Evolutionary conservation across 2,113 vertebrate genomes (phyloP), one percentile per base, ranked within the genome.

Genomic region (Agapornis roseicollis): DNA sequence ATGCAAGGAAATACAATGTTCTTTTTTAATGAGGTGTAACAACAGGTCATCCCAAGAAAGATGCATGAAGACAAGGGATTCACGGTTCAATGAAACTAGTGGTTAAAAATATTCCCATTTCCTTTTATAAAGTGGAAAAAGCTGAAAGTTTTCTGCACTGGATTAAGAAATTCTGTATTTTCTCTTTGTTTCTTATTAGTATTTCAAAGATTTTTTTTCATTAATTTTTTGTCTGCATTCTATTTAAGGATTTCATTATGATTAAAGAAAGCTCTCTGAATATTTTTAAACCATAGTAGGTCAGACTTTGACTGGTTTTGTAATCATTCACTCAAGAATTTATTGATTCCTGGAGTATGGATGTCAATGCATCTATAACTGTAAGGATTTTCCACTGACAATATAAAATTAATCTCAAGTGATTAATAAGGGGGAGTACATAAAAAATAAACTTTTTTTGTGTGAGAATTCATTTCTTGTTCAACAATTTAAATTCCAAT

Each of bases 1-100:
- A 66, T 85, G 50, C 64, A 68, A 91, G 58, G 80, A 78, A 93
- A 82, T 37, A 53, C 31, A 88, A 84, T 89, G 49, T 71, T 69
- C 71, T 85, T 88, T 77, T 80, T 71, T 74, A 96, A 96, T 90
- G 86, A 44, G 27, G 44, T 94, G 39, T 79, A 93, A 93, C 46
- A 76, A 64, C 53, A 84, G 81, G 72, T 94, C 70, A 94, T 82
- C 58, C 70, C 42, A 80, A 72, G 50, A 88, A 96, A 76, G 65
- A 93, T 52, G 33, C 47, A 66, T 88, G 56, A 84, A 80, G 60
- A 33, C 22, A 78, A 88, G 42, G 39, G 89, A 76, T 85, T 72
- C 83, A 73, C 44, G 25, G 55, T 93, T 93, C 55, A 24, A 18
- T 76, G 47, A 72, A 80, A 69, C 3, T 12, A 37, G 11, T 37